Conservation (phyloP, 2,113 vertebrate species). For the Sinocyclocheilus grahami region DNA sequence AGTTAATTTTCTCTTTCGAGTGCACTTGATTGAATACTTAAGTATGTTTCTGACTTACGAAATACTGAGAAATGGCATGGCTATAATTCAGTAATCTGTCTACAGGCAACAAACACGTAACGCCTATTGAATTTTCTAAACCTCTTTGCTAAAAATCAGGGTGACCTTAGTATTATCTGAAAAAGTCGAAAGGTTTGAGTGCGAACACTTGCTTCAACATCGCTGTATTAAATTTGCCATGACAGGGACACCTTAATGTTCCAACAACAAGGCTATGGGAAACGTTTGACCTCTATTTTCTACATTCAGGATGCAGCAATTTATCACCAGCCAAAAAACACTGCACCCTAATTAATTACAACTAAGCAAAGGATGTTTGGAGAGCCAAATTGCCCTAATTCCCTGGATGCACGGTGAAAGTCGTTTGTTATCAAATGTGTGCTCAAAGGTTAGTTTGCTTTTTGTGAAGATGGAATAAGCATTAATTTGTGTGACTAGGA, state of each 20-base stretch:
- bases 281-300: conserved; percentile 83
- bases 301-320: conserved; percentile 76
- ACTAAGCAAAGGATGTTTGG: conserved; percentile 85
- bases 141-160: background rate
- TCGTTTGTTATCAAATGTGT: conserved; percentile 85
- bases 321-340: conserved; percentile 80
- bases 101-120: background rate
- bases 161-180: conserved; percentile 2
- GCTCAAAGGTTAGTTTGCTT: conserved; percentile 85
- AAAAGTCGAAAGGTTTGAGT: background rate
- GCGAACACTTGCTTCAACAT: conserved; percentile 12
- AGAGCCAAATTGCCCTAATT: conserved; percentile 85
- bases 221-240: conserved; percentile 75
- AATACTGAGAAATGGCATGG: background rate
- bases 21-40: background rate
- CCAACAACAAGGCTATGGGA: conserved; percentile 75
- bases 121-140: background rate
- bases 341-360: conserved; percentile 83
- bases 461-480: conserved; percentile 77
- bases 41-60: background rate
- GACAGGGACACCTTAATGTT: conserved; percentile 81
- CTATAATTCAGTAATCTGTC: background rate
- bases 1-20: background rate
- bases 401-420: conserved; percentile 78
- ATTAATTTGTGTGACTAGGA: conserved; percentile 72